Conservation (phyloP, 2,797 vertebrate genomes). For the Sebastes oblongus region DNA sequence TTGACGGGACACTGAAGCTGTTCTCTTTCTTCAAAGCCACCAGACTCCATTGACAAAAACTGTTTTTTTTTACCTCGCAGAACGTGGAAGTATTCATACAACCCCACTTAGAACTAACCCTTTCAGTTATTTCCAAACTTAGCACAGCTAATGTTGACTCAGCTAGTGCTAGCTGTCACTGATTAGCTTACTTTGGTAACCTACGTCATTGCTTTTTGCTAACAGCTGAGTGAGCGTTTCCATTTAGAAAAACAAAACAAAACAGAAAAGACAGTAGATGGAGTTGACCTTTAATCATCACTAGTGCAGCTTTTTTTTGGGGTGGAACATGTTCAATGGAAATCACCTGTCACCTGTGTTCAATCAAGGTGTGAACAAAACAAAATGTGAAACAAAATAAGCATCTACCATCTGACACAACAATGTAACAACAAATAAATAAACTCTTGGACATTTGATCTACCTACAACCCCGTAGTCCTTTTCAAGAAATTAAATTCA, state of each 20-base stretch:
- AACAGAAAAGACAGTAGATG: background rate
- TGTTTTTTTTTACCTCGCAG: no score
- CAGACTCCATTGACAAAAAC: no score
- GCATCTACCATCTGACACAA: background rate
- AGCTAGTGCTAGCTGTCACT: no score
- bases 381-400: background rate
- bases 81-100: no score
- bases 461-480: constrained; percentile 6
- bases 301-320: background rate
- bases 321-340: background rate
- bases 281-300: background rate
- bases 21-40: no score
- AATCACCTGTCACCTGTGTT: background rate
- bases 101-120: no score
- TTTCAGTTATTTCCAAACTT: no score
- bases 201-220: no score
- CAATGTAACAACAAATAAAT: constrained; percentile 32
- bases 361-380: background rate
- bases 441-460: constrained; percentile 41
- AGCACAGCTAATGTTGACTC: accelerated
- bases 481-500: constrained; percentile 77
- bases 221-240: no score
- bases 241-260: no score
- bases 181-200: no score
- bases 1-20: no score